Evolutionary conservation across 1,140 invertebrate species (phyloP).

Genomic region (Trachymyrmex cornetzi): DNA sequence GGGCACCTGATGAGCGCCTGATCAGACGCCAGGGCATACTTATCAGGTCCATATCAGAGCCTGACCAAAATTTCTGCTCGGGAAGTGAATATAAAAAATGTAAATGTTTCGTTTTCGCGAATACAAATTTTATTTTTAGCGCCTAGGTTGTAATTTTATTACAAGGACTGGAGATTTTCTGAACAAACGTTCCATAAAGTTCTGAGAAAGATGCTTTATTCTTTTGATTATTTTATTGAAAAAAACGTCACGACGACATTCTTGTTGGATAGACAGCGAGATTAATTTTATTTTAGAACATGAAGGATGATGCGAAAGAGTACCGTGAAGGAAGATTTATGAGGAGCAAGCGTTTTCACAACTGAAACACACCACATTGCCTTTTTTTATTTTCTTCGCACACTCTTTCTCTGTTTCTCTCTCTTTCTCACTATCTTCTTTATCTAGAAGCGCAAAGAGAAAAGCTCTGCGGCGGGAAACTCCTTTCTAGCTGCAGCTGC

Average conservation of each 20-base stretch:
- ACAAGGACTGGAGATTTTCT: background rate
- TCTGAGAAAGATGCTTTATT: conserved; percentile 10
- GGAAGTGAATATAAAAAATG: background rate
- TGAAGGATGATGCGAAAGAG: conserved; percentile 59
- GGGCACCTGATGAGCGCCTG: too few species aligned
- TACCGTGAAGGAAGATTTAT: conserved; percentile 62
- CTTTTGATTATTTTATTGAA: conserved; percentile 53
- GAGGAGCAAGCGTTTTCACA: conserved; percentile 62
- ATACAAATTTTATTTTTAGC: background rate
- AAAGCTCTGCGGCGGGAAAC: conserved; percentile 55
- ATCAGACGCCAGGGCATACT: too few species aligned
- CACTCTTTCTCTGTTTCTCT: conserved; percentile 22
- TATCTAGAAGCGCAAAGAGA: conserved; percentile 50
- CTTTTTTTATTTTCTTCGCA: conserved; percentile 40
- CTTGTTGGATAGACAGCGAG: conserved; percentile 51
- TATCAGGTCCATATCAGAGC: too few species aligned
- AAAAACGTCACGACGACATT: conserved; percentile 46
- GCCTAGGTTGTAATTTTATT: conserved; percentile 1
- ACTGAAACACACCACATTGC: conserved; percentile 54
- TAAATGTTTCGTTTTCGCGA: background rate
- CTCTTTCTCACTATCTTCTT: conserved; percentile 46
- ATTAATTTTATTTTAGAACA: conserved; percentile 64
- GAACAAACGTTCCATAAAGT: conserved; percentile 17
- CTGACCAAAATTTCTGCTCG: too few species aligned
- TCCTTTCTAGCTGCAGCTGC: conserved; percentile 59